Evolutionary conservation across 2,113 vertebrate species (phyloP).

Genomic region (Etheostoma cragini): DNA sequence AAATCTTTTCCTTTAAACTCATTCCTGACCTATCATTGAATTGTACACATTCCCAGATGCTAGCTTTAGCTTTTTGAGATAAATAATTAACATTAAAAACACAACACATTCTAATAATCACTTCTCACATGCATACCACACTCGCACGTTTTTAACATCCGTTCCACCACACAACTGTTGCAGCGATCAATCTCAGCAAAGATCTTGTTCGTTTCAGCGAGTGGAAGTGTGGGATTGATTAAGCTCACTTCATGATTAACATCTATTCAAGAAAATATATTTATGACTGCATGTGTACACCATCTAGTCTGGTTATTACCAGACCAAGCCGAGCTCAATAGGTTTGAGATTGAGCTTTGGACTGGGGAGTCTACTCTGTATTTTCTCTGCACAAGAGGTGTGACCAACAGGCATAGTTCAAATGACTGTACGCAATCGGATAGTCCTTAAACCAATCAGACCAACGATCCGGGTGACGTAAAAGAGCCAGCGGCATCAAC

Average conservation of each 20-base stretch:
- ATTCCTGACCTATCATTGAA: constrained; percentile 74
- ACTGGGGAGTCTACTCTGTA: too few species aligned
- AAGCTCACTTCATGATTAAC: constrained; percentile 59
- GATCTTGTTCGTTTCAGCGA: constrained; percentile 59
- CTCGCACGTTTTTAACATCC: not conserved
- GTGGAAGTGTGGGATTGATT: constrained; percentile 62
- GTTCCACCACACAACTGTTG: constrained; percentile 23
- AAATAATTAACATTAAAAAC: constrained; percentile 59
- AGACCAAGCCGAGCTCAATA: too few species aligned
- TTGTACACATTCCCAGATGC: constrained; percentile 75
- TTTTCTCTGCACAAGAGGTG: too few species aligned
- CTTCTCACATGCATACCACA: constrained; percentile 3
- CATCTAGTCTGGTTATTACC: not conserved
- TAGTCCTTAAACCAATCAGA: too few species aligned
- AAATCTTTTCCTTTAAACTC: constrained; percentile 63
- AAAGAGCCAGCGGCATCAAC: too few species aligned
- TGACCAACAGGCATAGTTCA: too few species aligned
- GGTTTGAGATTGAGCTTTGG: not conserved
- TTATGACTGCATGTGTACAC: constrained; percentile 44
- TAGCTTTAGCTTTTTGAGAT: constrained; percentile 59
- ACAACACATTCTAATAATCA: constrained; percentile 47
- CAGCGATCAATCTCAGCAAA: constrained; percentile 29
- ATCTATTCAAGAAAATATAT: constrained; percentile 57
- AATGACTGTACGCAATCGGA: too few species aligned
- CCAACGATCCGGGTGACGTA: too few species aligned